Percentiles rank a stretch among this genome's conserved stretches.
These are phyloP conservation scores for Pterois miles DNA, from an alignment of 2,797 vertebrate species.

Conservation along the genomic window DNA sequence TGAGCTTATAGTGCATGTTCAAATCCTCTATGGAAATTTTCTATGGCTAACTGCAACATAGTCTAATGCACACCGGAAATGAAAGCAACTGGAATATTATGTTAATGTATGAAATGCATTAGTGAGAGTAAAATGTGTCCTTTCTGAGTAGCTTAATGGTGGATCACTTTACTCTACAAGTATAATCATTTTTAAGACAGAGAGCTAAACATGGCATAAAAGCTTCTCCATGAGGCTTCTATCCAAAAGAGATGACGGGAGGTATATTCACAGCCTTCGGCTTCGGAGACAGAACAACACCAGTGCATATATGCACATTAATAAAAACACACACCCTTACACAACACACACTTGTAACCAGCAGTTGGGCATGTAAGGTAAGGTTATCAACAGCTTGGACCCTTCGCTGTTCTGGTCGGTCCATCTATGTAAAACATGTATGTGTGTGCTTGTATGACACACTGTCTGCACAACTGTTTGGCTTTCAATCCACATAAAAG, in stretches of 20 bases:
- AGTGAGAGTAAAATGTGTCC: constrained; percentile 7
- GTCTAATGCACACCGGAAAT: constrained; percentile 3
- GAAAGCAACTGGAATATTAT: constrained; percentile 12
- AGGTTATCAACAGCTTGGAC: neutral
- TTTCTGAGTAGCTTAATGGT: neutral
- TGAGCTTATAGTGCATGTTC: neutral
- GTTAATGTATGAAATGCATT: constrained; percentile 29
- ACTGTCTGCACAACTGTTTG: neutral
- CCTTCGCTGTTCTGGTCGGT: neutral
- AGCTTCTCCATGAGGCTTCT: constrained; percentile 4
- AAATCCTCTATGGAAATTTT: neutral
- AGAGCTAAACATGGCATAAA: constrained; percentile 15
- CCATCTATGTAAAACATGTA: neutral
- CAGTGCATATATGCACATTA: neutral
- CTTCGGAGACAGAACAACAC: neutral
- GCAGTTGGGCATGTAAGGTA: neutral
- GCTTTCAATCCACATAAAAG: neutral
- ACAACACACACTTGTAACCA: neutral
- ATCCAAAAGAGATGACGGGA: neutral
- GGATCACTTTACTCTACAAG: constrained; percentile 15
- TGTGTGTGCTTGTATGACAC: neutral
- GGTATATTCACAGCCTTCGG: neutral
- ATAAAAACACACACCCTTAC: neutral
- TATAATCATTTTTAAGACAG: constrained; percentile 13
- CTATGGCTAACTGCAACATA: neutral